These are phyloP conservation scores for Acleris holmiana DNA, from an alignment of 2,888 invertebrate species.

Conservation along the genomic window DNA sequence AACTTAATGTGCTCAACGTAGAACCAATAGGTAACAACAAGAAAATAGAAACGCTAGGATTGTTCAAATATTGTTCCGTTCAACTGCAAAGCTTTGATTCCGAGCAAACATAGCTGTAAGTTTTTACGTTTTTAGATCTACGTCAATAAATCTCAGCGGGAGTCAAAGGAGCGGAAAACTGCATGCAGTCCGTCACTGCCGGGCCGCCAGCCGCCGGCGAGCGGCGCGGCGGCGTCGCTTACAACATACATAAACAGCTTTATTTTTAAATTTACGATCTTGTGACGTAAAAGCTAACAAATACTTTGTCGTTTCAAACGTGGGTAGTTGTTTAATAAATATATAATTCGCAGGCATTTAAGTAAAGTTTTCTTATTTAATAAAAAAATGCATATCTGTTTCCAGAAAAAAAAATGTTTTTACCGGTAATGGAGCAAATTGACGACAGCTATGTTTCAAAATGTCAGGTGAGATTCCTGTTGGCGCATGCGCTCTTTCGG, in stretches of 20 bases:
- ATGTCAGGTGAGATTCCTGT: background rate
- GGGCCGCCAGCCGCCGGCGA: background rate
- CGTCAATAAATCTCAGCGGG: conserved; percentile 14
- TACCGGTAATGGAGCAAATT: background rate
- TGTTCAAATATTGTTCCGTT: too few relatives aligned
- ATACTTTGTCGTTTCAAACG: too few relatives aligned
- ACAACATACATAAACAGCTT: too few relatives aligned
- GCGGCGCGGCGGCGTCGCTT: background rate
- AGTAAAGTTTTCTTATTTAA: too few relatives aligned
- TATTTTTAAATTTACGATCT: too few relatives aligned
- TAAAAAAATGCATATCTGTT: too few relatives aligned
- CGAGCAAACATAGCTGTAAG: background rate
- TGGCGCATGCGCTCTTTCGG: background rate
- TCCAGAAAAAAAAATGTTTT: background rate
- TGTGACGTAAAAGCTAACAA: too few relatives aligned
- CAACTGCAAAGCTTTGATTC: background rate
- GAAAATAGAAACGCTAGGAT: too few relatives aligned
- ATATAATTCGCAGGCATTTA: too few relatives aligned
- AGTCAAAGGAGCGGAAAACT: conserved; percentile 7
- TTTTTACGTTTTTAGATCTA: conserved; percentile 9
- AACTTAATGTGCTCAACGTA: too few relatives aligned
- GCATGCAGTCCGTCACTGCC: conserved; percentile 22
- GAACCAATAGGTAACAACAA: too few relatives aligned
- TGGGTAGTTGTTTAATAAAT: too few relatives aligned
- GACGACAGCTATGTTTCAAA: background rate